These are phyloP conservation scores for Aricia artaxerxes DNA, from an alignment of 2,888 invertebrate species.

Conservation along the genomic window DNA sequence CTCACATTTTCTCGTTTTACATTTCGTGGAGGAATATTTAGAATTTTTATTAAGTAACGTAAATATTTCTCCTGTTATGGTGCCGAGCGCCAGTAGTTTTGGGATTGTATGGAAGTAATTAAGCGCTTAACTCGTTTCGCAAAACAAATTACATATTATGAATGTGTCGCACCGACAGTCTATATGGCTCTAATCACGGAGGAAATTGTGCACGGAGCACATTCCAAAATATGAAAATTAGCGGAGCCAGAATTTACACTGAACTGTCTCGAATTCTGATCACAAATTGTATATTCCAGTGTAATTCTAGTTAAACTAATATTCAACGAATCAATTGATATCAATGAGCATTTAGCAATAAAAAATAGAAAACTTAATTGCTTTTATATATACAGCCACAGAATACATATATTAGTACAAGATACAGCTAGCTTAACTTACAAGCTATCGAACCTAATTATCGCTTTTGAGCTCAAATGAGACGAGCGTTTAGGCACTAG, in stretches of 20 bases:
- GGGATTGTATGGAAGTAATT: constrained; percentile 11
- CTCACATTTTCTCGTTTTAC: constrained; percentile 2
- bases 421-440: neutral
- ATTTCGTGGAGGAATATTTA: neutral
- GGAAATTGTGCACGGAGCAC: neutral
- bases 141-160: constrained; percentile 18
- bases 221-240: neutral
- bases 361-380: neutral
- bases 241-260: neutral
- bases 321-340: neutral
- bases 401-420: no score
- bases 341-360: neutral
- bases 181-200: constrained; percentile 15
- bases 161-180: constrained; percentile 7
- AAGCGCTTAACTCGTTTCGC: constrained; percentile 13
- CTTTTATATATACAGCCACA: neutral
- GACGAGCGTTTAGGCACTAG: neutral
- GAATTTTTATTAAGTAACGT: constrained; percentile 1
- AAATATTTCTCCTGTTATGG: neutral
- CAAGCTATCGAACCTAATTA: neutral
- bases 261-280: neutral
- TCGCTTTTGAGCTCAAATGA: neutral
- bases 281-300: neutral
- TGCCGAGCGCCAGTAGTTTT: neutral
- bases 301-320: neutral